Percentiles rank a stretch among this genome's conserved stretches.
These are phyloP conservation scores for Tachysurus fulvidraco DNA, from an alignment of 2,113 vertebrate genomes.

Conservation along the genomic window DNA sequence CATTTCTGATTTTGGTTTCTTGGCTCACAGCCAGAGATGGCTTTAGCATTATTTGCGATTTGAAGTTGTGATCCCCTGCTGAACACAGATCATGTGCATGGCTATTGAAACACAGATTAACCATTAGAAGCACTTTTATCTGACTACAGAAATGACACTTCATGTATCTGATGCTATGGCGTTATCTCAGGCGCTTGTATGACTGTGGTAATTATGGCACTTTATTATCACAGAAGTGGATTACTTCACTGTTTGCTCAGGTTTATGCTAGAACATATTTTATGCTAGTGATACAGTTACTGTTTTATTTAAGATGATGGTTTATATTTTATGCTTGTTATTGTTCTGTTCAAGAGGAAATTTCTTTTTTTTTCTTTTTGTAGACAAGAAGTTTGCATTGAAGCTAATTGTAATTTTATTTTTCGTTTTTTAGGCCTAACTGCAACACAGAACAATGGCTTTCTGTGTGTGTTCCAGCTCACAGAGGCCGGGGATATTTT, in stretches of 20 bases:
- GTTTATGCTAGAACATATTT: not conserved
- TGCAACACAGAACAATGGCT: slow-evolving; percentile 47
- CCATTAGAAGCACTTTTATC: not conserved
- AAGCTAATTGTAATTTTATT: not conserved
- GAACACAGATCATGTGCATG: not conserved
- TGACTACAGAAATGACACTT: not conserved
- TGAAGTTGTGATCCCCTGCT: not conserved
- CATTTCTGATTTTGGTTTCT: not conserved
- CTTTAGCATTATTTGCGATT: not conserved
- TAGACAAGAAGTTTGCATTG: not conserved
- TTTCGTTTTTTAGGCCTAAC: slow-evolving; percentile 69
- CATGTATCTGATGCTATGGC: not conserved
- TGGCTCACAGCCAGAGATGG: not conserved
- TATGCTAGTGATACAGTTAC: not conserved
- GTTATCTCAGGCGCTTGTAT: not conserved
- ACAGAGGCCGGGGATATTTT: slow-evolving; percentile 84
- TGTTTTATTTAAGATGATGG: not conserved
- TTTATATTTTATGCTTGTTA: not conserved
- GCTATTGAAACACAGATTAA: not conserved
- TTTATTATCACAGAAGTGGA: not conserved
- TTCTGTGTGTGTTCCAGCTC: slow-evolving; percentile 79
- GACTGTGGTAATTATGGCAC: not conserved
- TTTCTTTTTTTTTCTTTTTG: not conserved
- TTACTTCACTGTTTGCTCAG: not conserved
- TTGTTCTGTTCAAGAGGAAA: not conserved